Base-by-base conservation (phyloP, 1,140 invertebrate species). In the Musca domestica region DNA sequence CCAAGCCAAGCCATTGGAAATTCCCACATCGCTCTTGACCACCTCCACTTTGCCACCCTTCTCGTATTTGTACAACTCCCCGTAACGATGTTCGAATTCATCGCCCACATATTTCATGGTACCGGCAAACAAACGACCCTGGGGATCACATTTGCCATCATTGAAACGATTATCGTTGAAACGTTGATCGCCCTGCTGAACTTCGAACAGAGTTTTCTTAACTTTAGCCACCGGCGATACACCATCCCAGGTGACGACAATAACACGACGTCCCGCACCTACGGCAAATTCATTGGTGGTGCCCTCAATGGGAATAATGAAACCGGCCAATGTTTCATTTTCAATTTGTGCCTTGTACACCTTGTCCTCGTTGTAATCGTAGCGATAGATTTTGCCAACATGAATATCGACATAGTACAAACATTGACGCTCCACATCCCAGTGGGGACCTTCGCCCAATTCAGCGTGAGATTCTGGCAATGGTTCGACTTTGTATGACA, bases 1-100 rank as follows among this genome's bases (percentile, higher is more conserved):
- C 94, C 94, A 96, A 10, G 88, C 88, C 6, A 95, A 77, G 0
- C 94, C 94, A 77, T 95, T 96, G 27, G 91, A 92, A 61, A 94
- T 90, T 56, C 86, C 85, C 17, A 92, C 85, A 70, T 83, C 74
- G 68, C 70, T 73, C 61, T 66, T 86, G 71, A 79, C 75, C 69
- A 67, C 23, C 81, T 81, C 76, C 87, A 91, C 9, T 90, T 80
- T 47, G 86, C 90, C 30, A 86, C 90, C 76, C 83, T 85, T 74
- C 85, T 85, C 52, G 84, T 80, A 71, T 68, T 74, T 58, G 83
- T 85, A 71, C 71, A 83, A 75, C 76, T 86, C 76, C 67, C 84
- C 85, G n/a, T 85, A 82, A 19, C 85, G 82, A 63, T 85, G 81
- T 72, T 89, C 86, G 46, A 76, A 78, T 56, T 75, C 73, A 64